Evolutionary conservation across 2,888 invertebrate genomes (phyloP), one percentile per base, ranked within the genome.

Genomic region (Ceratothoa steindachneri): DNA sequence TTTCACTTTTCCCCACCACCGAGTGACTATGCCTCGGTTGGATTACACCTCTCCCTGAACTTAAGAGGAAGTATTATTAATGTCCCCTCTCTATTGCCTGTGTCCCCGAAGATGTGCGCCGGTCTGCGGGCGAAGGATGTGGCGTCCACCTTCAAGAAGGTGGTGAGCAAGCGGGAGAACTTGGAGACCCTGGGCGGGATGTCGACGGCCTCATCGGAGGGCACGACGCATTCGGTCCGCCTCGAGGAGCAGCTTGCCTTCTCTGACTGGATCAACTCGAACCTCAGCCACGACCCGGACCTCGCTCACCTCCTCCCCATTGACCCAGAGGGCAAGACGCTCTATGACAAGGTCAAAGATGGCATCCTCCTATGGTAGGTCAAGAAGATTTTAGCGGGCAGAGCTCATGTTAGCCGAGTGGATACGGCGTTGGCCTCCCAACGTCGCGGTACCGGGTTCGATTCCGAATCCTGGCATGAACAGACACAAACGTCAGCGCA

Each of bases 221-320:
- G 95, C 83, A 96, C 96, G 73, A 95, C 95, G 67, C 99, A 99
- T 86, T 96, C 97, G 1, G 97, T 99, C 0, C 88, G 95, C 0
- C 87, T 92, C 29, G 95, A 96, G 85, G 98, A 99, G 85, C 97
- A 97, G 85, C 89, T 96, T 83, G 98, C 98, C 51, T 99, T 99
- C 87, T 95, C 97, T 71, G 95, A 97, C 81, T 99, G 98, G 98
- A 96, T 99, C 81, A 99, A 98, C 86, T 92, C 93, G 80, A 95
- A 95, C 86, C 86, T 99, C 81, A 89, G 89, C 24, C 89, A 90
- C 81, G 98, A 98, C 85, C 90, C 91, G 0, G 97, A 98, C 84
- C 88, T 97, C 30, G 89, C 90, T 82, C 93, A 95, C 83, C 87
- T 95, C 72, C 85, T 99, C 82, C 98, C 97, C 0, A 94, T 99